Conservation (phyloP, 2,888 invertebrate genomes). For the Brachycybe producta region DNA sequence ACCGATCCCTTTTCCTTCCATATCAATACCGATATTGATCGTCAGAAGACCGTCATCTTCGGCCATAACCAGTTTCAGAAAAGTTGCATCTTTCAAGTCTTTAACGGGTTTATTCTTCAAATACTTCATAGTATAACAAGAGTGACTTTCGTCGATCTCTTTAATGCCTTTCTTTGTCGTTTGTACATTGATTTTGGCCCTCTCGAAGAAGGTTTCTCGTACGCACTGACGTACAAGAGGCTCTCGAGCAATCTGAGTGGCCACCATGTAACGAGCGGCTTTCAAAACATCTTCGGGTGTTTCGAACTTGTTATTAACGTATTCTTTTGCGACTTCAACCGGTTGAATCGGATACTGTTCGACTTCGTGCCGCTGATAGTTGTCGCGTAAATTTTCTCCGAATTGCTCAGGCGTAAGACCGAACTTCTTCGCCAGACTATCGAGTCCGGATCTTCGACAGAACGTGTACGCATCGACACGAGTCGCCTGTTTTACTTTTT, state of each 20-base stretch:
- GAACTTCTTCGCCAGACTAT: constrained; percentile 72
- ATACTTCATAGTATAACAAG: constrained; percentile 75
- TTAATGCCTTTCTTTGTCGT: constrained; percentile 87
- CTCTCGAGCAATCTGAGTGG: constrained; percentile 81
- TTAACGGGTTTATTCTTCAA: constrained; percentile 82
- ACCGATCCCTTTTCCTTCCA: neutral
- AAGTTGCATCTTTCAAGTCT: constrained; percentile 79
- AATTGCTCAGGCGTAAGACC: constrained; percentile 88
- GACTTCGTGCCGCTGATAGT: constrained; percentile 88
- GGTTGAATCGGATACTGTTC: constrained; percentile 83
- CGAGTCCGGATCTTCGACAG: constrained; percentile 68
- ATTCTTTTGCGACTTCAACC: constrained; percentile 65
- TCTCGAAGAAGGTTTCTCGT: constrained; percentile 72
- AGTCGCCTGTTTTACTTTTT: constrained; percentile 59
- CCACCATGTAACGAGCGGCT: constrained; percentile 87
- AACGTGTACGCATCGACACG: constrained; percentile 77
- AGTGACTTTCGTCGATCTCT: constrained; percentile 89
- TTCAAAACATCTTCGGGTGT: constrained; percentile 69
- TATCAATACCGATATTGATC: constrained; percentile 23
- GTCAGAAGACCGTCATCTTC: constrained; percentile 34
- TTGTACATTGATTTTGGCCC: constrained; percentile 62
- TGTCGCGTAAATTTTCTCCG: constrained; percentile 89
- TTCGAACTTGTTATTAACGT: constrained; percentile 43
- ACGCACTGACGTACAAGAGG: constrained; percentile 74
- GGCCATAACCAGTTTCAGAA: constrained; percentile 57